Conservation (phyloP, 2,113 vertebrate species). For the Bambusicola thoracicus region DNA sequence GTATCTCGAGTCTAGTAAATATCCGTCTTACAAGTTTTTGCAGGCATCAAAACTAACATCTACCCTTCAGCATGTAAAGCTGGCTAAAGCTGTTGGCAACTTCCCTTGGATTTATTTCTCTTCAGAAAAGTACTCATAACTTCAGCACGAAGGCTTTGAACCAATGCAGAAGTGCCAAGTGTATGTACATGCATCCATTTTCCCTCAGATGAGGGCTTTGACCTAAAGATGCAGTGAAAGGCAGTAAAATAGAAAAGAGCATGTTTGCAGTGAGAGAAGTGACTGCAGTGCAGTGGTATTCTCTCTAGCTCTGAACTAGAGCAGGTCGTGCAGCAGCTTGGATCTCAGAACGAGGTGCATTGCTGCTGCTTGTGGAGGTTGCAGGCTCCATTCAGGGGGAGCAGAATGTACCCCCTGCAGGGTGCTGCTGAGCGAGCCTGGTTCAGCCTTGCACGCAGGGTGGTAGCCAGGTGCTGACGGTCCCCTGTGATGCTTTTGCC, state of each 20-base stretch:
- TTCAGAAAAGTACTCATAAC: neutral
- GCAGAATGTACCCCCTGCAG: neutral
- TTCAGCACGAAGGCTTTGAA: neutral
- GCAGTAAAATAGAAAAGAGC: neutral
- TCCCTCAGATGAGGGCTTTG: neutral
- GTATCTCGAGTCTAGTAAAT: neutral
- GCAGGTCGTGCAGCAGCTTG: neutral
- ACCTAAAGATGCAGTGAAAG: neutral
- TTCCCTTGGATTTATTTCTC: neutral
- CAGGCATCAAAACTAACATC: neutral
- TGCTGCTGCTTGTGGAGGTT: accelerated
- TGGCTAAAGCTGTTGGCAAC: neutral
- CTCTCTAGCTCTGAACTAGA: neutral
- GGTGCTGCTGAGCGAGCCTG: neutral
- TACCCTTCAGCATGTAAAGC: neutral
- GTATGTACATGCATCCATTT: accelerated
- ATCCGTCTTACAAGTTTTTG: neutral
- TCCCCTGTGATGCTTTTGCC: neutral
- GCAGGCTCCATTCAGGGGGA: neutral
- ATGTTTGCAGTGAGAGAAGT: neutral
- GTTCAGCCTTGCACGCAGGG: neutral
- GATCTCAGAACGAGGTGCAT: accelerated
- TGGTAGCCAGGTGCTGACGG: neutral
- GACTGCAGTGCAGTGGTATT: neutral
- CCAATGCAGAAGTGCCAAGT: neutral